These are phyloP conservation scores for Siniperca obscura DNA, from an alignment of 2,797 vertebrate genomes.

Conservation along the genomic window DNA sequence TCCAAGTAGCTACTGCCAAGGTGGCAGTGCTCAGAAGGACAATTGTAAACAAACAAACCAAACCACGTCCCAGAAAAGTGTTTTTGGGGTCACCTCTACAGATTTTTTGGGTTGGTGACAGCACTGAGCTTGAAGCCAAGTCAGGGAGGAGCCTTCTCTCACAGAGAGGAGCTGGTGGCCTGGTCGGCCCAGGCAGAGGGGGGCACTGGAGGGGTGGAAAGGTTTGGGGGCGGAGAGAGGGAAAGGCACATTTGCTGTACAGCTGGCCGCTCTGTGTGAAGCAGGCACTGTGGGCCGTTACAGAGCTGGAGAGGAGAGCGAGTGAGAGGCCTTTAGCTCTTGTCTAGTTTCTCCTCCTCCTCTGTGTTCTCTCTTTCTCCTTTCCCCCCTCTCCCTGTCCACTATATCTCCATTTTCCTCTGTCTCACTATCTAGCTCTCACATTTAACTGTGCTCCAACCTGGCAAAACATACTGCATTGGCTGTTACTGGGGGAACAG, in stretches of 20 bases:
- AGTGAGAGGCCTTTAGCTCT: conserved; percentile 96
- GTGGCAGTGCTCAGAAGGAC: conserved; percentile 80
- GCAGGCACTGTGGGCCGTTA: conserved; percentile 96
- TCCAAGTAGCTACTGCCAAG: conserved; percentile 70
- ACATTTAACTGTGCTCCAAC: conserved; percentile 67
- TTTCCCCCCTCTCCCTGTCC: conserved; percentile 82
- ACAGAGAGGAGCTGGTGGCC: conserved; percentile 93
- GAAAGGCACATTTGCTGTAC: conserved; percentile 98
- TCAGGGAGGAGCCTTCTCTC: conserved; percentile 93
- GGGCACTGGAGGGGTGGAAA: conserved; percentile 83
- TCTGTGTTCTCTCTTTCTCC: conserved; percentile 78
- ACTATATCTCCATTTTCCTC: conserved; percentile 63
- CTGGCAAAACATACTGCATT: conserved; percentile 66
- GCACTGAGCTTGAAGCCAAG: conserved; percentile 93
- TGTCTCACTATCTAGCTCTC: conserved; percentile 56
- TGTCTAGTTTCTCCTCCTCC: conserved; percentile 90
- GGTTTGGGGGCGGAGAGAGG: conserved; percentile 85
- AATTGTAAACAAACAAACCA: conserved; percentile 79
- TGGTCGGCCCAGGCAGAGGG: conserved; percentile 90
- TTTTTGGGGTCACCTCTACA: conserved; percentile 94
- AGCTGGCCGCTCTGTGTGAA: conserved; percentile 99
- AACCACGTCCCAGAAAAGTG: conserved; percentile 77
- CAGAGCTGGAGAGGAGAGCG: conserved; percentile 93
- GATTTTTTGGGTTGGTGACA: conserved; percentile 92
- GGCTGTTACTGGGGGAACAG: conserved; percentile 60